These are phyloP conservation scores for Formicarius rufipectus DNA, from an alignment of 2,113 vertebrate species.

Conservation along the genomic window DNA sequence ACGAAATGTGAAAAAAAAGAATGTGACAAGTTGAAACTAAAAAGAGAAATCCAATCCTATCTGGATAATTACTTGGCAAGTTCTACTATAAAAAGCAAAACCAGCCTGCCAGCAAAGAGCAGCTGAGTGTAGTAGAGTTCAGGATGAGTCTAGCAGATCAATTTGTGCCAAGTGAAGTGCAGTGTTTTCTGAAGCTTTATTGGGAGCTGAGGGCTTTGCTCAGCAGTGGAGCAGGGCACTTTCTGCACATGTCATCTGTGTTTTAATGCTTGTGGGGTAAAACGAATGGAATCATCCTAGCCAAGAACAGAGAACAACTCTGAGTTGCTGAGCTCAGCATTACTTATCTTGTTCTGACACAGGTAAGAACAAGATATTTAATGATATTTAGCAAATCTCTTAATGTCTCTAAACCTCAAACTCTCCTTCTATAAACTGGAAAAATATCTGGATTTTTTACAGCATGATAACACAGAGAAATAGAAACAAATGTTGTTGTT, in stretches of 20 bases:
- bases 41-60: conserved; percentile 42
- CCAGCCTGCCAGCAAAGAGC: background rate
- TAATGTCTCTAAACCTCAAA: background rate
- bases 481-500: background rate
- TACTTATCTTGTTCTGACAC: background rate
- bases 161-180: background rate
- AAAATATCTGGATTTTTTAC: background rate
- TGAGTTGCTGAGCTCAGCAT: background rate
- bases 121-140: background rate
- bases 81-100: background rate
- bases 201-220: background rate
- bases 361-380: background rate
- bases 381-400: background rate
- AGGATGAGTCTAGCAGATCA: background rate
- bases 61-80: conserved; percentile 22
- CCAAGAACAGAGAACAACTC: background rate
- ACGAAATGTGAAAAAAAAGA: background rate
- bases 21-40: conserved; percentile 46
- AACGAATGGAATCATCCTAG: background rate
- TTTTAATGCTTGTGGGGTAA: background rate
- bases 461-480: background rate
- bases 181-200: background rate
- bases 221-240: background rate
- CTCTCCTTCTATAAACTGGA: background rate
- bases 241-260: background rate